phyloP scores from a whole-genome alignment of 2,797 vertebrate species.

The Acanthornis magna region DNA sequence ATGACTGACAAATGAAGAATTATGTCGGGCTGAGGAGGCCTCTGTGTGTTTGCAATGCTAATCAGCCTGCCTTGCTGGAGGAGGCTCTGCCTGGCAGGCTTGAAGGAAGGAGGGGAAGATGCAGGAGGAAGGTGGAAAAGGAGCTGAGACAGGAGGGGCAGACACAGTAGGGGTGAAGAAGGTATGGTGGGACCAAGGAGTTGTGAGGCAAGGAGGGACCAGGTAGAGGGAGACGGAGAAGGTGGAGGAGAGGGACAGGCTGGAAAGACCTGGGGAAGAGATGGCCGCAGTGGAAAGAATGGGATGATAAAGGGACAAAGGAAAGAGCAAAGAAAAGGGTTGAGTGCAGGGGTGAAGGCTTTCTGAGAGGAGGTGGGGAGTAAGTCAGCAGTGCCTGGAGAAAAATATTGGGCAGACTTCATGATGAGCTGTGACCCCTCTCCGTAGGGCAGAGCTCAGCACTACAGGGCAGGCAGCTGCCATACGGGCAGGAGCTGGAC shows the following conservation, averaged over 20 bases:
- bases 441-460: neutral
- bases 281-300: neutral
- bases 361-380: neutral
- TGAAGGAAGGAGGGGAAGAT: neutral
- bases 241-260: neutral
- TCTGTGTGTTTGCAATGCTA: conserved; percentile 52
- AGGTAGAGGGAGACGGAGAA: neutral
- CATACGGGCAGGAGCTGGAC: neutral
- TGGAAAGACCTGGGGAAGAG: neutral
- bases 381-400: neutral
- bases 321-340: neutral
- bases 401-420: neutral
- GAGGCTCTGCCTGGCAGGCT: conserved; percentile 12
- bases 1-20: conserved; percentile 60
- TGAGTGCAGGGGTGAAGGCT: neutral
- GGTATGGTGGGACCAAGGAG: neutral
- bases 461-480: neutral
- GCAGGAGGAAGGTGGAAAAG: neutral
- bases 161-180: neutral
- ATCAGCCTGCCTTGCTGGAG: conserved; percentile 15
- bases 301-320: neutral
- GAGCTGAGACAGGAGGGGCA: neutral
- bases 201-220: neutral
- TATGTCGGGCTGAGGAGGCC: conserved; percentile 25
- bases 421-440: neutral